Evolutionary conservation across 2,888 invertebrate genomes (phyloP).

Genomic region (Acronicta alni): DNA sequence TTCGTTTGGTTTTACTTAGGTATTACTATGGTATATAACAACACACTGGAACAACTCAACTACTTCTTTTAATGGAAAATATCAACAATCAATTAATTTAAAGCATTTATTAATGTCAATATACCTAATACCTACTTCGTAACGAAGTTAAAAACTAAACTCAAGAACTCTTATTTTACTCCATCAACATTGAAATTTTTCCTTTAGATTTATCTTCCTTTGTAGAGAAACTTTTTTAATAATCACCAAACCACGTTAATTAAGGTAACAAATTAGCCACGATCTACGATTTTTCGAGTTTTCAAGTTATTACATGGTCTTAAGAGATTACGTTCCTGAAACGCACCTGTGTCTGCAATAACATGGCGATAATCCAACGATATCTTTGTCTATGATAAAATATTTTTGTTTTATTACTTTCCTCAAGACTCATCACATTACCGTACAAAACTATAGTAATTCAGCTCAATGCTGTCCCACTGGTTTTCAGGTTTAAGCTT

Average conservation of each 20-base stretch:
- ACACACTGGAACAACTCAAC: too few species aligned
- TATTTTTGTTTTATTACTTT: constrained; percentile 42
- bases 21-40: too few species aligned
- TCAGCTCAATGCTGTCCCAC: too few species aligned
- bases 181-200: too few species aligned
- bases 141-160: too few species aligned
- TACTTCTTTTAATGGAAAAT: too few species aligned
- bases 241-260: constrained; percentile 13
- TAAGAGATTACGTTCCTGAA: constrained; percentile 10
- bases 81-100: too few species aligned
- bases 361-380: constrained; percentile 20
- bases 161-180: too few species aligned
- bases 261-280: constrained; percentile 7
- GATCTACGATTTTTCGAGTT: constrained; percentile 11
- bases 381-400: constrained; percentile 23
- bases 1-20: too few species aligned
- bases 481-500: too few species aligned
- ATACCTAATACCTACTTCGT: too few species aligned
- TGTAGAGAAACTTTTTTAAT: background rate
- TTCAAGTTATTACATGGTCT: constrained; percentile 17
- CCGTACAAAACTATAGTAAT: background rate
- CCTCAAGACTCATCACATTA: background rate
- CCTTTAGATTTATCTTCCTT: background rate
- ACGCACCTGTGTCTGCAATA: constrained; percentile 40
- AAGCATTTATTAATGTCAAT: too few species aligned